These are phyloP conservation scores for Neodon shergylaensis DNA, from an alignment of 2,113 vertebrate species.

Conservation along the genomic window DNA sequence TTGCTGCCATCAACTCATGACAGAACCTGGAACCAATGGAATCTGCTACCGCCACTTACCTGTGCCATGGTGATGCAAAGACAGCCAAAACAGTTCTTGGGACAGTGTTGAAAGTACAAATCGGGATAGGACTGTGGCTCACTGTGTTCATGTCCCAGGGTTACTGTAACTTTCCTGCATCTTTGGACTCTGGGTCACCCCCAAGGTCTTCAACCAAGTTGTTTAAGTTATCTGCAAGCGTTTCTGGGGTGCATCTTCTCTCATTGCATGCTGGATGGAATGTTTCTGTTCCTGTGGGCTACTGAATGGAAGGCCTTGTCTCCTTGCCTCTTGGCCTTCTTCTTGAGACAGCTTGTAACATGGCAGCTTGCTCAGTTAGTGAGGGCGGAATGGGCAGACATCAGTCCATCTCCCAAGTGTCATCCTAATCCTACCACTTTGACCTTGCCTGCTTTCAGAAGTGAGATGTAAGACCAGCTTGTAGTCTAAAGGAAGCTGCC, in stretches of 20 bases:
- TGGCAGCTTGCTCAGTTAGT: neutral
- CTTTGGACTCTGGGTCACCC: neutral
- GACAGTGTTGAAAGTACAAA: neutral
- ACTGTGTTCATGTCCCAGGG: neutral
- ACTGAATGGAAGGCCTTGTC: neutral
- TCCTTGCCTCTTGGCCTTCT: neutral
- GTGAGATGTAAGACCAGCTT: neutral
- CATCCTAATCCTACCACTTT: neutral
- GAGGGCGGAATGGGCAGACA: neutral
- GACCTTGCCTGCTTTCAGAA: neutral
- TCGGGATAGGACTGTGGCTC: neutral
- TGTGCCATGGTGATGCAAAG: neutral
- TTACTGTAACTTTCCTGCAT: neutral
- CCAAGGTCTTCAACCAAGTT: neutral
- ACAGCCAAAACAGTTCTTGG: neutral
- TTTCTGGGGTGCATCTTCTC: neutral
- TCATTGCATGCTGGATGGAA: neutral
- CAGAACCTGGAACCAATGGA: neutral
- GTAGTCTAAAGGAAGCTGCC: neutral
- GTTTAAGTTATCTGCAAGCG: too few relatives aligned
- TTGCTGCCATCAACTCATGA: neutral
- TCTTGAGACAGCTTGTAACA: neutral
- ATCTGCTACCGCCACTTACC: neutral
- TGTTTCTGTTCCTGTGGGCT: neutral
- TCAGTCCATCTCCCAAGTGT: neutral